phyloP scores from a whole-genome alignment of 2,113 vertebrate species.

The Fulica atra region DNA sequence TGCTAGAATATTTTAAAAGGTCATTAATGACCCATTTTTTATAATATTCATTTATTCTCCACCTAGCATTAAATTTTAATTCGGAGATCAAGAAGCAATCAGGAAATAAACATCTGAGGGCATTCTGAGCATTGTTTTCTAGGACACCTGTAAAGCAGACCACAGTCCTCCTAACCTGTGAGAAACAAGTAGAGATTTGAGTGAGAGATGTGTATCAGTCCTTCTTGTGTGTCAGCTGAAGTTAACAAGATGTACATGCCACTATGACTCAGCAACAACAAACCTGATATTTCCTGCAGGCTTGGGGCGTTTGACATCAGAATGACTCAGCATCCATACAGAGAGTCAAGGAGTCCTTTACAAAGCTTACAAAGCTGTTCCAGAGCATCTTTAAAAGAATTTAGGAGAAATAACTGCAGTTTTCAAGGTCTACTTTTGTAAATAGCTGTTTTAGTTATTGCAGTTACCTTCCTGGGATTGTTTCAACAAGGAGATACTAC shows the following conservation, averaged over 20 bases:
- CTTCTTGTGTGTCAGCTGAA: not conserved
- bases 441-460: not conserved
- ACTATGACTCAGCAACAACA: slow-evolving; percentile 38
- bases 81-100: not conserved
- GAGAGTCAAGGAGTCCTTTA: not conserved
- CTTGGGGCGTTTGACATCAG: not conserved
- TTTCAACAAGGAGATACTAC: not conserved
- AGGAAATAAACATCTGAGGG: not conserved
- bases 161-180: not conserved
- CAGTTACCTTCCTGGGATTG: not conserved
- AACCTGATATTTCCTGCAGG: slow-evolving; percentile 1
- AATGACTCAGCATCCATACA: slow-evolving; percentile 34
- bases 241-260: not conserved
- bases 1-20: not conserved
- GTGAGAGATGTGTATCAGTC: not conserved
- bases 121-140: not conserved
- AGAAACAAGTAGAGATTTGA: not conserved
- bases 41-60: not conserved
- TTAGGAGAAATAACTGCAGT: not conserved
- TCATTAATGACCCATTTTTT: not conserved
- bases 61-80: not conserved
- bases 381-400: not conserved
- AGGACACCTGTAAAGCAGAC: not conserved
- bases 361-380: not conserved
- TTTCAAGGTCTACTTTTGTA: not conserved